Base-by-base conservation (phyloP, 2,888 invertebrate genomes). In the Heliconius ismenius region DNA sequence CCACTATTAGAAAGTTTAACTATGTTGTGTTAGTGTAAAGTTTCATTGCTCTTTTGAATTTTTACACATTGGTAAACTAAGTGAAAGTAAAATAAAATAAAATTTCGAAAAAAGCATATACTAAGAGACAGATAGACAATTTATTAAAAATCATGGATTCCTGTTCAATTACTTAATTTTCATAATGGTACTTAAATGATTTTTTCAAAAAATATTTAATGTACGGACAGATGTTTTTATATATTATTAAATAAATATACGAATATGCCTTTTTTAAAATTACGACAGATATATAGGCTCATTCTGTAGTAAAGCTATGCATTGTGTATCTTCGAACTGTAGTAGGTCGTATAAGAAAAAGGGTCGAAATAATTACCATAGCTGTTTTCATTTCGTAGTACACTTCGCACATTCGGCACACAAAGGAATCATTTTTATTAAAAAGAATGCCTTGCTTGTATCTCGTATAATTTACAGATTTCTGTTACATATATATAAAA, bases 311-410 rank as follows among this genome's bases (percentile, higher is more conserved):
- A 80, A 79, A 80, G 65, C 69, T 60, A 73, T 75, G 68, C 80
- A 78, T 81, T 80, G 78, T 81, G 60, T 76, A 67, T 76, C 69
- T 60, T 76, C 70, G 70, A 62, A 74, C 67, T 63, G 60, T 70
- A 39, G 39, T 39, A 68, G 74, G 72, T 74, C 28, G 74, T 76
- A 74, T 73, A 73, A 80, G 78, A 70, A 77, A 79, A 80, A 81
- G 79, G 68, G 77, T 65, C 74, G 75, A 63, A 63, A 70, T 81
- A 79, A 81, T 81, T 81, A 81, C 78, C 78, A 49, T 77, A 78
- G 80, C 78, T 75, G 76, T 78, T 81, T 80, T 79, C 78, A 80
- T 75, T 78, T 74, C 72, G 76, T 62, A 62, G 62, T 74, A 69
- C 73, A 77, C 76, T 77, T 73, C 74, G 63, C 65, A 77, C 76